phyloP scores from a whole-genome alignment of 2,888 invertebrate genomes.

The Cantharis lateralis region DNA sequence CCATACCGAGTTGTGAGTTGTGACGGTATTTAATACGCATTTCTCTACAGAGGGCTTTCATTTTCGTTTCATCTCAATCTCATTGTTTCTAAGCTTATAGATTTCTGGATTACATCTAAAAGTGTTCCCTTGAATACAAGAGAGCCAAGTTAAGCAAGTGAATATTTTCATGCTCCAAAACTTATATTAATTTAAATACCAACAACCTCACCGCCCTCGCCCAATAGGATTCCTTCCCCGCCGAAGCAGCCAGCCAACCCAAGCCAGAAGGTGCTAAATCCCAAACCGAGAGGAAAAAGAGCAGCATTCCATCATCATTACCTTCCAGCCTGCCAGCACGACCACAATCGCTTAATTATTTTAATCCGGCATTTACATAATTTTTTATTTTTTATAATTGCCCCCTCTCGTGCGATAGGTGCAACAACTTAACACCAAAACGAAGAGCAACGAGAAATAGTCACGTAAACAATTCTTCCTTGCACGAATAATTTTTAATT shows the following conservation, averaged over 20 bases:
- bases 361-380: neutral
- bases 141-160: slow-evolving; percentile 22
- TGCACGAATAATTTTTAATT: neutral
- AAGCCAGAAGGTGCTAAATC: neutral
- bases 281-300: neutral
- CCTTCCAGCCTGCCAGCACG: neutral
- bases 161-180: slow-evolving; percentile 14
- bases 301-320: neutral
- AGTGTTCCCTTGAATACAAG: slow-evolving; percentile 24
- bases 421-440: neutral
- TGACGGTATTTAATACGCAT: slow-evolving; percentile 19
- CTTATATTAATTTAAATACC: slow-evolving; percentile 1
- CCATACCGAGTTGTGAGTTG: slow-evolving; percentile 8
- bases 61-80: slow-evolving; percentile 25
- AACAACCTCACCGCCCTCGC: neutral
- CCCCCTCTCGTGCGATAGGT: neutral
- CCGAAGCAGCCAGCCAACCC: neutral
- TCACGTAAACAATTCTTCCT: neutral
- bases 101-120: slow-evolving; percentile 26
- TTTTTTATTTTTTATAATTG: neutral
- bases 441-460: neutral
- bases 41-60: slow-evolving; percentile 19
- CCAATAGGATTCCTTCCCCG: neutral
- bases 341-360: neutral
- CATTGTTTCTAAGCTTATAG: slow-evolving; percentile 29